These are phyloP conservation scores for Phoenicopterus ruber DNA, from an alignment of 2,113 vertebrate species.

Conservation along the genomic window DNA sequence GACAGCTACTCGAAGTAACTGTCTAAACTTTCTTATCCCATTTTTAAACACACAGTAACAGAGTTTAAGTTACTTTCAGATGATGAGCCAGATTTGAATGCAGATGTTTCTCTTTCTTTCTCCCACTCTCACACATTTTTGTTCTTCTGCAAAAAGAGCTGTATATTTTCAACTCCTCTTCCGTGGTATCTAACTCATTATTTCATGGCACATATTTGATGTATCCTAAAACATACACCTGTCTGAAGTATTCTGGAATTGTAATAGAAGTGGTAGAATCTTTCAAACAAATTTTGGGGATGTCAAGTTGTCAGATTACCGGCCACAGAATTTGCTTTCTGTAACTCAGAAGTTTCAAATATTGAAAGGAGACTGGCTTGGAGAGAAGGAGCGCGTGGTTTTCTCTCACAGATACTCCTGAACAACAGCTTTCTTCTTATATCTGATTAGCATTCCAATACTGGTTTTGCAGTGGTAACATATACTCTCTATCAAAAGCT, in stretches of 20 bases:
- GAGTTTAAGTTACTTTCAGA: not conserved
- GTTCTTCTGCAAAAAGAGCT: not conserved
- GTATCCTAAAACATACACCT: not conserved
- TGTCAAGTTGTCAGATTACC: not conserved
- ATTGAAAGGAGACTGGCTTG: not conserved
- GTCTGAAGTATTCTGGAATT: not conserved
- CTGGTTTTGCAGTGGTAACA: not conserved
- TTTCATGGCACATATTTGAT: not conserved
- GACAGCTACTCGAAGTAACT: not conserved
- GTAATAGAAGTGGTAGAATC: not conserved
- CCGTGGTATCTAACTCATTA: not conserved
- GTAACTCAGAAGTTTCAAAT: not conserved
- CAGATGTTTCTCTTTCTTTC: not conserved
- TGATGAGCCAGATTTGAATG: not conserved
- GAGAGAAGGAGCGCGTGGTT: not conserved
- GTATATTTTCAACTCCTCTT: not conserved
- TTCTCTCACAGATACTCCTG: not conserved
- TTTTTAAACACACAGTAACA: not conserved
- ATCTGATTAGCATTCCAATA: not conserved
- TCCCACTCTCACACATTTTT: not conserved
- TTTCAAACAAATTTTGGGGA: not conserved
- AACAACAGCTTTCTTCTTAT: not conserved
- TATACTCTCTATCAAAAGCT: not conserved
- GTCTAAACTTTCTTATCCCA: not conserved
- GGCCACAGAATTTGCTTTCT: not conserved